phyloP scores from a whole-genome alignment of 1,140 invertebrate genomes.

The Lepidurus couesii region DNA sequence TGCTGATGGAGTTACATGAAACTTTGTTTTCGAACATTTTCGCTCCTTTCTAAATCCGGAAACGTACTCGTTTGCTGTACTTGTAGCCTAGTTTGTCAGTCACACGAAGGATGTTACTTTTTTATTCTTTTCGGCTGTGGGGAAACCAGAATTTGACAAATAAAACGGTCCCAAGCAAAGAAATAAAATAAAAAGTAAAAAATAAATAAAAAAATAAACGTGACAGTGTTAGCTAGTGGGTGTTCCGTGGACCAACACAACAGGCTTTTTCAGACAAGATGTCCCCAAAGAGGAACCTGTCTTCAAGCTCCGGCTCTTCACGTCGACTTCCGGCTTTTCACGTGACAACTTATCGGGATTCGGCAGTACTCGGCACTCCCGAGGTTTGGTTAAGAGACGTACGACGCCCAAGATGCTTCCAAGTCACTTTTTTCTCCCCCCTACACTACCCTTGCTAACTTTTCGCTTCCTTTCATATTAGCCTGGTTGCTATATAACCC shows the following conservation, averaged over 20 bases:
- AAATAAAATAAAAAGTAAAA: neutral
- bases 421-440: neutral
- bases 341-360: conserved; percentile 9
- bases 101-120: neutral
- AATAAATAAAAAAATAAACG: neutral
- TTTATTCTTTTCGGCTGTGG: neutral
- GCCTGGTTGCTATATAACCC: neutral
- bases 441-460: neutral
- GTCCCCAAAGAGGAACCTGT: conserved; percentile 3
- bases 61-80: neutral
- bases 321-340: conserved; percentile 10
- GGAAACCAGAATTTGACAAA: neutral
- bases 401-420: neutral
- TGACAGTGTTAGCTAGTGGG: neutral
- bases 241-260: conserved; percentile 2
- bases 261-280: neutral
- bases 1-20: too few species aligned
- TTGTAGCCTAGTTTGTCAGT: neutral
- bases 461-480: neutral
- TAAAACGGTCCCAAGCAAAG: neutral
- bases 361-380: neutral
- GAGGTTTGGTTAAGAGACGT: neutral
- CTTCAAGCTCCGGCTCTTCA: neutral
- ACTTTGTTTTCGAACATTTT: too few species aligned
- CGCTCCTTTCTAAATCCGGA: too few species aligned